Evolutionary conservation across 1,140 invertebrate genomes (phyloP).

Genomic region (Formica exsecta): DNA sequence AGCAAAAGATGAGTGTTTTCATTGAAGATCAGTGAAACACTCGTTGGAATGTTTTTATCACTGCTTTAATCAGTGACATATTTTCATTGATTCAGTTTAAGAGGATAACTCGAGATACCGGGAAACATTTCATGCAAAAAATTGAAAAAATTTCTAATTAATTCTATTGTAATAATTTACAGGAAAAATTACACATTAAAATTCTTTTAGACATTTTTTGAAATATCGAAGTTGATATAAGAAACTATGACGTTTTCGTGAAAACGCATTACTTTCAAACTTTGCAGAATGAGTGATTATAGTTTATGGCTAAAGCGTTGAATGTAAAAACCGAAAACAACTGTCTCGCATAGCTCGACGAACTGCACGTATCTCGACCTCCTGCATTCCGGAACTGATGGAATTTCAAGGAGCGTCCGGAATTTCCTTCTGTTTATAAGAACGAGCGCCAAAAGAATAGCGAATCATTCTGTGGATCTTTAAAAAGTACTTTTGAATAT

Average conservation of each 20-base stretch:
- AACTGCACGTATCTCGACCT: constrained; percentile 21
- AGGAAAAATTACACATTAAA: neutral
- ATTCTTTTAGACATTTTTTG: neutral
- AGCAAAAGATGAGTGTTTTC: too few species aligned
- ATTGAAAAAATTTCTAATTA: neutral
- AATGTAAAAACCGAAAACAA: constrained; percentile 45
- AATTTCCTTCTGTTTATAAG: constrained; percentile 42
- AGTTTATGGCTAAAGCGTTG: neutral
- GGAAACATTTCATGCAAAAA: neutral
- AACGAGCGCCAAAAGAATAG: neutral
- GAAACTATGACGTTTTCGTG: neutral
- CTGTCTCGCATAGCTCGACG: constrained; percentile 32
- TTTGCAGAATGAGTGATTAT: neutral
- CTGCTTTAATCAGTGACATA: too few species aligned
- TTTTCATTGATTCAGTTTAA: too few species aligned
- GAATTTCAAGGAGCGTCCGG: constrained; percentile 17
- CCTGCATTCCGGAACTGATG: constrained; percentile 39
- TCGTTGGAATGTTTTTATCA: too few species aligned
- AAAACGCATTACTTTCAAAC: neutral
- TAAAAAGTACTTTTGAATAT: constrained; percentile 16
- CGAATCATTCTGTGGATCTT: neutral
- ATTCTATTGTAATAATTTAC: neutral
- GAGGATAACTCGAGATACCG: neutral
- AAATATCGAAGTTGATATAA: neutral
- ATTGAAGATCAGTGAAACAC: too few species aligned